Evolutionary conservation across 2,113 vertebrate genomes (phyloP), one percentile per base, ranked within the genome.

Genomic region (Nothocercus julius): DNA sequence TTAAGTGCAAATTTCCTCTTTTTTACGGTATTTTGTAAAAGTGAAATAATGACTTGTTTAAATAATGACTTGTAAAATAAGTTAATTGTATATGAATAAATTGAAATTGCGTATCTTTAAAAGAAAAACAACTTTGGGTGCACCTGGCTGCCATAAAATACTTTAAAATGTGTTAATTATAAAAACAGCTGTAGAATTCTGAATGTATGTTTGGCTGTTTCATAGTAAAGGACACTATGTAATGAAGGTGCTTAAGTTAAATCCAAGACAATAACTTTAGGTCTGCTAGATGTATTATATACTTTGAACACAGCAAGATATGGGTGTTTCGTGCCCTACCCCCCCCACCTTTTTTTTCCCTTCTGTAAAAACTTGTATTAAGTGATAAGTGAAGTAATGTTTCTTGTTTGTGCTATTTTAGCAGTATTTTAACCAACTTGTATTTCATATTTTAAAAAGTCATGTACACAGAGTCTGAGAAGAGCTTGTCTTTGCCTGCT

Each of bases 241-340:
- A 97, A 96, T 42, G 74, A 95, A 97, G 98, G 98, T 98, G 97
- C 97, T 98, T 96, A 97, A 97, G 92, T 94, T 97, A 97, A 97
- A 96, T 89, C 94, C 91, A 80, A 96, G 95, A 93, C 30, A n/a
- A 82, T 96, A 83, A 94, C 92, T 96, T 97, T 90, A 93, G 96
- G 97, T 91, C 93, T 95, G 54, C 75, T 95, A 96, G 96, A 91
- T 98, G 95, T 97, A 89, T 89, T 89, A 84, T 96, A 96, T 96
- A 97, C 96, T 97, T 98, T 90, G 91, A 97, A 81, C 91, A 97
- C 90, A 96, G 93, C 92, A 93, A 97, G 91, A 67, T 96, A 90
- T 96, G 96, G 93, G 76, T 95, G 96, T 97, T 93, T 95, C 5
- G 47, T 21, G 4, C 11, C 45, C 14, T 18, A 8, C 47, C 21